Base-by-base conservation (phyloP, 1,140 invertebrate species). In the Cyrtorhinus lividipennis region DNA sequence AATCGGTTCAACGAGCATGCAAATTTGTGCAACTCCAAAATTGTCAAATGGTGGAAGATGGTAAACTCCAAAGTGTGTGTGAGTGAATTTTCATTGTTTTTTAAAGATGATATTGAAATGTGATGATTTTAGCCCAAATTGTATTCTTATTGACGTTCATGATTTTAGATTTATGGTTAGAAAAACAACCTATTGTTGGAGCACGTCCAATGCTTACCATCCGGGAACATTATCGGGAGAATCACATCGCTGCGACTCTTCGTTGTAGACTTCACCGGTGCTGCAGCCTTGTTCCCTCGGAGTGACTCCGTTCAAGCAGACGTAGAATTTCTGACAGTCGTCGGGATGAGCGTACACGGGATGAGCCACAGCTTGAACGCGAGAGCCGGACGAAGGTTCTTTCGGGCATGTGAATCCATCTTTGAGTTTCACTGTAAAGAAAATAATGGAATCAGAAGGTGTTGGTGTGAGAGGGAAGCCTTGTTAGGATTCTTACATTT, bases 251-350 rank as follows among this genome's bases (percentile, higher is more conserved):
- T 89, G 84, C 3, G 79, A 79, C 59, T 83, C 82, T 64, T 90
- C 87, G 71, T 91, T 92, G 78, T 90, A 92, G 15, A 91, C 90
- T 67, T 89, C 86, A 38, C 90, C 90, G 24, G 84, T 79, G 69
- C 83, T 82, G 74, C 90, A 93, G 22, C 88, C 87, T 61, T 91
- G 80, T 73, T 92, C 86, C 65, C 90, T 80, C 1, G 90, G 89
- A 62, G 87, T 89, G 20, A 87, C 79, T 5, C 87, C 87, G 72
- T 89, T 92, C 64, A 92, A 76, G 73, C 91, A 94, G 5, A 92
- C 88, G 71, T 92, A 91, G 78, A 90, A 88, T 63, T 88, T 87
- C 73, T 90, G 88, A 74, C 90, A 92, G 71, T 92, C 88, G 8
- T 82, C 83, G 12, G 87, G 87, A 74, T 93, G 87, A 1, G 88